Evolutionary conservation across 1,140 invertebrate species (phyloP).

Genomic region (Tribolium castaneum): DNA sequence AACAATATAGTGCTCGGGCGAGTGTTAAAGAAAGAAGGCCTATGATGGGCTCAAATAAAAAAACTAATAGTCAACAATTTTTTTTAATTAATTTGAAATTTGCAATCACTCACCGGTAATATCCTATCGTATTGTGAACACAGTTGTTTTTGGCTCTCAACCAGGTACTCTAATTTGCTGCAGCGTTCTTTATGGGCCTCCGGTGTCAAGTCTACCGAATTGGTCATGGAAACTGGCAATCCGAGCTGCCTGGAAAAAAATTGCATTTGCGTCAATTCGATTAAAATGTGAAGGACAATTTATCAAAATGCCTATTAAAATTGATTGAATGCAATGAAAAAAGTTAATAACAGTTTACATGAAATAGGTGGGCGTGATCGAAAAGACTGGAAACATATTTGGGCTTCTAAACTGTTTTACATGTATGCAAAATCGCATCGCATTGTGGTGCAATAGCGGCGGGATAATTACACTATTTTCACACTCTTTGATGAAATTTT

Average conservation of each 20-base stretch:
- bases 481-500: not conserved
- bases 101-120: constrained; percentile 58
- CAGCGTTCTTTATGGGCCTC: constrained; percentile 69
- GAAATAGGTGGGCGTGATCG: not conserved
- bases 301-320: not conserved
- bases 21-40: too few species aligned
- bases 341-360: not conserved
- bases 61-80: constrained; percentile 38
- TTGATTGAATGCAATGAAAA: not conserved
- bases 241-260: constrained; percentile 61
- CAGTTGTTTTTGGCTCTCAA: constrained; percentile 69
- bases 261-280: not conserved
- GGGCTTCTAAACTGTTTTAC: not conserved
- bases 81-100: not conserved
- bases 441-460: not conserved
- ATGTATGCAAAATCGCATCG: not conserved
- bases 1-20: too few species aligned
- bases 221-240: constrained; percentile 53
- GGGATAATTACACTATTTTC: not conserved
- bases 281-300: not conserved
- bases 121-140: constrained; percentile 69
- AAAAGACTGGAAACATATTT: not conserved
- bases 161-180: constrained; percentile 68
- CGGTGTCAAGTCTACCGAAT: constrained; percentile 58
- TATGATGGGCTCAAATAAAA: too few species aligned